phyloP scores from a whole-genome alignment of 2,797 vertebrate species.

The Lerista edwardsae region DNA sequence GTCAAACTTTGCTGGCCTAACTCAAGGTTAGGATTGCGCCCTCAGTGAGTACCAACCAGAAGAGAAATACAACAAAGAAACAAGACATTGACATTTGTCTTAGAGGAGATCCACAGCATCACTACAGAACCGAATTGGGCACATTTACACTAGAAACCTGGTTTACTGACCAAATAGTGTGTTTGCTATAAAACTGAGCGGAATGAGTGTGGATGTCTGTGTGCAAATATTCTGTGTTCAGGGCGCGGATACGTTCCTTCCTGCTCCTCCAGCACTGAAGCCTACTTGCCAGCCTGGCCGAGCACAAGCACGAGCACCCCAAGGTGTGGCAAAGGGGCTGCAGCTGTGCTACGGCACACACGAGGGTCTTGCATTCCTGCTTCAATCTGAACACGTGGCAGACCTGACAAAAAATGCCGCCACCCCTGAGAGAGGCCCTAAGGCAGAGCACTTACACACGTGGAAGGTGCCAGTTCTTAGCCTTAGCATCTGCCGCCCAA shows the following conservation, averaged over 20 bases:
- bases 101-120: neutral
- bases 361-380: no score
- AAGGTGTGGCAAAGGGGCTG: no score
- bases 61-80: no score
- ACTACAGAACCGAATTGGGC: neutral
- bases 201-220: neutral
- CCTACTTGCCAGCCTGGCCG: neutral
- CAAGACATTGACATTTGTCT: neutral
- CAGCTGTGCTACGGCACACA: no score
- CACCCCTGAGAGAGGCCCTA: neutral
- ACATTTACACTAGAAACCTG: neutral
- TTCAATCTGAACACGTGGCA: neutral
- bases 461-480: neutral
- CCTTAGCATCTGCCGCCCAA: neutral
- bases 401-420: neutral
- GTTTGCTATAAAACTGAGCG: neutral
- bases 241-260: no score
- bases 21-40: no score
- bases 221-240: neutral
- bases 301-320: no score
- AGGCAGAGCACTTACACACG: neutral
- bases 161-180: neutral
- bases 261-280: neutral
- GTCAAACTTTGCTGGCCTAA: no score
- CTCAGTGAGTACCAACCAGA: no score